These are phyloP conservation scores for Ptilodon capucinus DNA, from an alignment of 2,888 invertebrate genomes.

Conservation along the genomic window DNA sequence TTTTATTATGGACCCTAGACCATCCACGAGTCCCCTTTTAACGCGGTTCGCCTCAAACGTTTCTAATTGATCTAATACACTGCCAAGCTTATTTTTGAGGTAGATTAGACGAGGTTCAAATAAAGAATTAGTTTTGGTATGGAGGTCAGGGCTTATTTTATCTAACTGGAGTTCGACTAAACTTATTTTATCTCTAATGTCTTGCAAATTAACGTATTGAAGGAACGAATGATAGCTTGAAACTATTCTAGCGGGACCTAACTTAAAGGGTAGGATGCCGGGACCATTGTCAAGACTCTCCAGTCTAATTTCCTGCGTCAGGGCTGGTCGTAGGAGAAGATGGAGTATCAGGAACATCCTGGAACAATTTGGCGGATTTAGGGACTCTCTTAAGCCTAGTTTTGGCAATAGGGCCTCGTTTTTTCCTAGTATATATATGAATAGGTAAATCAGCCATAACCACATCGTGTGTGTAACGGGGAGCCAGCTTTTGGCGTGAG, in stretches of 20 bases:
- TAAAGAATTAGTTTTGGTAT: neutral
- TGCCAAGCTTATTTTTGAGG: neutral
- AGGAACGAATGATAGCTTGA: constrained; percentile 1
- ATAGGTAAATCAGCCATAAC: neutral
- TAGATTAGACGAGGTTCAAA: neutral
- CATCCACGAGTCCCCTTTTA: constrained; percentile 7
- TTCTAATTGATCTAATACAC: neutral
- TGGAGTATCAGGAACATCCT: neutral
- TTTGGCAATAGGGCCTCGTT: too few species aligned
- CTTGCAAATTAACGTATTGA: neutral
- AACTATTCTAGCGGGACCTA: neutral
- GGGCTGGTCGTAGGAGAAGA: neutral
- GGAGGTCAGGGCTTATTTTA: neutral
- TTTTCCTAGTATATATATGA: neutral
- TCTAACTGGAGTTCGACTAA: neutral
- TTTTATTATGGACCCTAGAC: constrained; percentile 28
- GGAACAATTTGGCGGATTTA: neutral
- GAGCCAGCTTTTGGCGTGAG: neutral
- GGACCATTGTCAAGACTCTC: neutral
- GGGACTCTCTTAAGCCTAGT: neutral
- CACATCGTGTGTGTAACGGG: neutral
- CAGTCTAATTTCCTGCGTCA: neutral
- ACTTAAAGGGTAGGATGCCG: neutral
- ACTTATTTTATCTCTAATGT: neutral
- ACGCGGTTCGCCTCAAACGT: neutral